Percentiles rank a stretch among this genome's conserved stretches.
phyloP scores from a whole-genome alignment of 2,113 vertebrate species.

The Anser cygnoides region DNA sequence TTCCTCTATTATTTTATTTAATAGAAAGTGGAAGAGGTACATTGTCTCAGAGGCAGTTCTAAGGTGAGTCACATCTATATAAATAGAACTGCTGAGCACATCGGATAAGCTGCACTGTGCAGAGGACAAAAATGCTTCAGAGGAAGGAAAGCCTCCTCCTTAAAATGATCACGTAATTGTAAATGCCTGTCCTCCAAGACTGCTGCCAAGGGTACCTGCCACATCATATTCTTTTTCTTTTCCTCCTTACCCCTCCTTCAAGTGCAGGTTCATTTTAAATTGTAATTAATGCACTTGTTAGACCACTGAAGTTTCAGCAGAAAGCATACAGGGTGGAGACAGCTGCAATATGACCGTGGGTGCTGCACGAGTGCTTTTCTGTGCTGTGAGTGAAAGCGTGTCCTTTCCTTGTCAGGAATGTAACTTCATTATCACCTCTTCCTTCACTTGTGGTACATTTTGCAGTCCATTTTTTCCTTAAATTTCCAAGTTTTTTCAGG shows the following conservation, averaged over 20 bases:
- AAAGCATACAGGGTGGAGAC: background rate
- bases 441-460: background rate
- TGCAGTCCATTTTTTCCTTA: rapidly evolving
- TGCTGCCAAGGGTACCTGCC: background rate
- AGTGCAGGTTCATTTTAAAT: background rate
- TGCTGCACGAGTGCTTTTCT: background rate
- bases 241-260: rapidly evolving
- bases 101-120: background rate
- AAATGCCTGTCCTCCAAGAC: background rate
- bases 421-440: background rate
- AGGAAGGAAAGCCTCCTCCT: background rate
- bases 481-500: background rate
- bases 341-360: background rate
- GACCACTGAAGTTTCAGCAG: background rate
- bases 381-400: background rate
- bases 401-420: background rate
- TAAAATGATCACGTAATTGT: background rate
- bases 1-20: background rate
- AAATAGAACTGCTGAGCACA: slow-evolving; percentile 43
- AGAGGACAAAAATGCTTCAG: background rate
- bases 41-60: background rate
- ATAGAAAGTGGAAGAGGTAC: background rate
- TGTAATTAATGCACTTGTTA: background rate
- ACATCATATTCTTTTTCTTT: background rate
- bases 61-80: background rate